Percentiles rank a stretch among this genome's conserved stretches.
phyloP scores from a whole-genome alignment of 2,113 vertebrate genomes.

The Pseudorectes ferrugineus region DNA sequence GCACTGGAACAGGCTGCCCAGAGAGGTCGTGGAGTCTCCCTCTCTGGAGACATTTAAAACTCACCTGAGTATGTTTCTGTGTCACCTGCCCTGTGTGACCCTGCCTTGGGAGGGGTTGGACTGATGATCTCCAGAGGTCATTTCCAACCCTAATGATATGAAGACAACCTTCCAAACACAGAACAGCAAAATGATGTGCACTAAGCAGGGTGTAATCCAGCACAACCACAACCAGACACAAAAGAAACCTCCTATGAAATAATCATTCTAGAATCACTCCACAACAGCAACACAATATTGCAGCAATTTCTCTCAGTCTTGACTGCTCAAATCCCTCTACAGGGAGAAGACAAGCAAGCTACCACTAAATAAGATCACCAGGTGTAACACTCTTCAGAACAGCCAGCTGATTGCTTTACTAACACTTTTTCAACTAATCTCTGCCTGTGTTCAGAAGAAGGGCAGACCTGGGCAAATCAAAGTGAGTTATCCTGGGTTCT shows the following conservation, averaged over 20 bases:
- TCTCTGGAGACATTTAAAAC: background rate
- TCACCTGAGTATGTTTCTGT: background rate
- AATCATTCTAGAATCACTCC: background rate
- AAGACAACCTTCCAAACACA: background rate
- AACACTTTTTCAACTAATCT: background rate
- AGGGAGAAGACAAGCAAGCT: background rate
- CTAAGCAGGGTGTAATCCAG: background rate
- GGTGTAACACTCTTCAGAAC: background rate
- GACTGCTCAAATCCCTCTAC: background rate
- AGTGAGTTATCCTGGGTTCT: background rate
- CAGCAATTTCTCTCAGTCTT: background rate
- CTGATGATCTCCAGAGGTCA: background rate
- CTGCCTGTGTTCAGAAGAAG: background rate
- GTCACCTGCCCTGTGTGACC: background rate
- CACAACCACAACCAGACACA: background rate
- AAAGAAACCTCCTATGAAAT: background rate
- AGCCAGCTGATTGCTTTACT: background rate
- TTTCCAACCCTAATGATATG: background rate
- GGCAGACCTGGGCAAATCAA: background rate
- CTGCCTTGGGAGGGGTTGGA: background rate
- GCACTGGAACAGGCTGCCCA: background rate
- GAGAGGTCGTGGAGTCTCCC: accelerated
- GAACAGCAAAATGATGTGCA: background rate
- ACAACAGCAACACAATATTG: background rate
- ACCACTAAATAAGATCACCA: background rate